These are phyloP conservation scores for Phaethornis superciliosus DNA, from an alignment of 2,113 vertebrate species.

Conservation along the genomic window DNA sequence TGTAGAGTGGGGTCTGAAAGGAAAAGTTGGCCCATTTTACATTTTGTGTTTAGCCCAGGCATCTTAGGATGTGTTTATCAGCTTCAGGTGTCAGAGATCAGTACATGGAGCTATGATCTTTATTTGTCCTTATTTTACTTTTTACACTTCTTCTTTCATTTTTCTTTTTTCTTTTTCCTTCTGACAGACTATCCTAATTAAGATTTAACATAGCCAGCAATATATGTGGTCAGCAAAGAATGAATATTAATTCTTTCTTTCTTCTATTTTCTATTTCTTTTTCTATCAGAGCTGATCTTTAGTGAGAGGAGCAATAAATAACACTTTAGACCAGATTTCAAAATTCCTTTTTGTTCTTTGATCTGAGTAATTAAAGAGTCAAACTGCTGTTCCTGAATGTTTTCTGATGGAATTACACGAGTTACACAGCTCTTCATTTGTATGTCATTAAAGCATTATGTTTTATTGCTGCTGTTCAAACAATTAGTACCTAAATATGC, in stretches of 20 bases:
- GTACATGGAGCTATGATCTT: neutral
- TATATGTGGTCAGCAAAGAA: neutral
- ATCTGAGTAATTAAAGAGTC: slow-evolving; percentile 51
- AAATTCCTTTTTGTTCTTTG: slow-evolving; percentile 43
- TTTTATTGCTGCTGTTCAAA: slow-evolving; percentile 32
- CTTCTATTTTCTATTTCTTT: neutral
- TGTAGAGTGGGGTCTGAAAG: neutral
- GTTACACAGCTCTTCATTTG: slow-evolving; percentile 49
- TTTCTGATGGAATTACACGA: slow-evolving; percentile 47
- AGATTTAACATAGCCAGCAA: neutral
- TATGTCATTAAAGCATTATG: slow-evolving; percentile 45
- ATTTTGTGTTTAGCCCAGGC: neutral
- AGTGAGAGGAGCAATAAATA: slow-evolving; percentile 52
- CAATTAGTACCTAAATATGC: slow-evolving; percentile 54
- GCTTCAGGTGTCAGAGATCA: neutral
- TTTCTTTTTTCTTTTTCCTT: neutral
- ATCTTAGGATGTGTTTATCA: neutral
- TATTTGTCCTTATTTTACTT: neutral
- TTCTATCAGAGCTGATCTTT: neutral
- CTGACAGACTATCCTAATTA: neutral
- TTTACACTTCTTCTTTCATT: neutral
- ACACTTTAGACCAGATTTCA: slow-evolving; percentile 45
- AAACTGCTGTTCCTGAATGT: neutral
- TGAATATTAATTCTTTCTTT: neutral
- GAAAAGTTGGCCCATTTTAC: neutral